Percentiles rank a stretch among this genome's conserved stretches.
phyloP scores from a whole-genome alignment of 2,888 invertebrate species.

The Drosophila rubida region DNA sequence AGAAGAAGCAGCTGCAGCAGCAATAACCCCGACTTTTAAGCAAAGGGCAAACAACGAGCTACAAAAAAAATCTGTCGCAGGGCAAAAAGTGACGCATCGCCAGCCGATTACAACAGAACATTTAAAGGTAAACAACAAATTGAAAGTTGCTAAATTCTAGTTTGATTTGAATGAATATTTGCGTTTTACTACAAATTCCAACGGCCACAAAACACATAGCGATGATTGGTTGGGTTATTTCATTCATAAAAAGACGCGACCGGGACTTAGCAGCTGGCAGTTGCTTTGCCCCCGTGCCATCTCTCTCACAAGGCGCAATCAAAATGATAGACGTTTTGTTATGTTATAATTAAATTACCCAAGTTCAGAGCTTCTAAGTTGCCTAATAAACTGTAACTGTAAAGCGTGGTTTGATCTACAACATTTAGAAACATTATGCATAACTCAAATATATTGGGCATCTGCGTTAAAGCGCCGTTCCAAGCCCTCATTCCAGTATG shows the following conservation, averaged over 20 bases:
- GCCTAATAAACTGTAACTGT: too few relatives aligned
- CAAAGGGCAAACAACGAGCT: conserved; percentile 33
- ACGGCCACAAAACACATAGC: neutral
- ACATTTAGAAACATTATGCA: too few relatives aligned
- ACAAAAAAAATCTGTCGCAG: conserved; percentile 44
- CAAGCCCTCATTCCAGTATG: neutral
- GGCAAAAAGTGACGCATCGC: conserved; percentile 49
- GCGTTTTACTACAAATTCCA: neutral
- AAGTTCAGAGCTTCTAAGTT: too few relatives aligned
- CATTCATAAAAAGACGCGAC: conserved; percentile 71
- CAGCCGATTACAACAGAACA: conserved; percentile 14
- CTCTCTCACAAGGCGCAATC: too few relatives aligned
- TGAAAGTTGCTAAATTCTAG: neutral
- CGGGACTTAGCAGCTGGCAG: conserved; percentile 45
- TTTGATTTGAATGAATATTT: conserved; percentile 1
- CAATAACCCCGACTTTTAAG: conserved; percentile 1
- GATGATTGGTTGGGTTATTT: conserved; percentile 24
- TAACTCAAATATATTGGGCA: too few relatives aligned
- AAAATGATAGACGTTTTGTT: too few relatives aligned
- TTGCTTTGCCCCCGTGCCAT: neutral
- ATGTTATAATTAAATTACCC: too few relatives aligned
- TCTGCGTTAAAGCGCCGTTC: neutral
- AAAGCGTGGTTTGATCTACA: too few relatives aligned
- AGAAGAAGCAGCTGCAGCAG: conserved; percentile 12
- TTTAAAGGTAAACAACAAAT: conserved; percentile 52